A percentile compares a stretch with the other conserved stretches of the same genome.
phyloP scores from a whole-genome alignment of 2,113 vertebrate genomes.

The Dermatemys mawii region DNA sequence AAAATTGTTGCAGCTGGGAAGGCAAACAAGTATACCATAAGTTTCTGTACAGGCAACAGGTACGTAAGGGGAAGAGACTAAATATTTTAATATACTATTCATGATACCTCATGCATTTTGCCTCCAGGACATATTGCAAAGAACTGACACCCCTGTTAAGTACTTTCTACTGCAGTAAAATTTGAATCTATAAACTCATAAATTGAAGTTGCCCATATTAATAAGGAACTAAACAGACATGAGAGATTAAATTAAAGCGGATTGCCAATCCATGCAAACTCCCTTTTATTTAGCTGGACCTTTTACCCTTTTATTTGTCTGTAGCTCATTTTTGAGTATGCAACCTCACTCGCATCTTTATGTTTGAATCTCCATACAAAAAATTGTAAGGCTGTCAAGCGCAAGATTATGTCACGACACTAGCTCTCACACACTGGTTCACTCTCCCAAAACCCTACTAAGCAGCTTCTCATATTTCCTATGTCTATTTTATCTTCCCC shows the following conservation, averaged over 20 bases:
- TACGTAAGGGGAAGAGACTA: neutral
- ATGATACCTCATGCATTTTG: neutral
- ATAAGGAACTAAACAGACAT: neutral
- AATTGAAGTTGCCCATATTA: neutral
- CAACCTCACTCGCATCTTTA: neutral
- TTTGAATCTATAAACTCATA: neutral
- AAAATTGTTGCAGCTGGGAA: neutral
- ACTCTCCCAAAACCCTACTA: neutral
- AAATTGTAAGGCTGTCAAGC: neutral
- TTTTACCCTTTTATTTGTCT: too few relatives aligned
- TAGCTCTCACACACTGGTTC: neutral
- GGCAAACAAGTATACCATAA: neutral
- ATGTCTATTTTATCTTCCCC: neutral
- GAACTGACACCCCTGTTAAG: neutral
- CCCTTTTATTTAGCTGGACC: neutral
- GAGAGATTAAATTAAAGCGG: neutral
- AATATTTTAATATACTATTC: neutral
- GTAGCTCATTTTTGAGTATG: neutral
- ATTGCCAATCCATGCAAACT: neutral
- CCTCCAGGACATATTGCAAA: neutral
- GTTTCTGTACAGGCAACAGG: neutral
- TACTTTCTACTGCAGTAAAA: neutral
- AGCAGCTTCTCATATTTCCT: neutral
- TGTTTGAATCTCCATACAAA: neutral
- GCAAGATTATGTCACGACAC: accelerated